A percentile compares a stretch with the other conserved stretches of the same genome.
phyloP scores from a whole-genome alignment of 2,113 vertebrate species.

The Gadus chalcogrammus region DNA sequence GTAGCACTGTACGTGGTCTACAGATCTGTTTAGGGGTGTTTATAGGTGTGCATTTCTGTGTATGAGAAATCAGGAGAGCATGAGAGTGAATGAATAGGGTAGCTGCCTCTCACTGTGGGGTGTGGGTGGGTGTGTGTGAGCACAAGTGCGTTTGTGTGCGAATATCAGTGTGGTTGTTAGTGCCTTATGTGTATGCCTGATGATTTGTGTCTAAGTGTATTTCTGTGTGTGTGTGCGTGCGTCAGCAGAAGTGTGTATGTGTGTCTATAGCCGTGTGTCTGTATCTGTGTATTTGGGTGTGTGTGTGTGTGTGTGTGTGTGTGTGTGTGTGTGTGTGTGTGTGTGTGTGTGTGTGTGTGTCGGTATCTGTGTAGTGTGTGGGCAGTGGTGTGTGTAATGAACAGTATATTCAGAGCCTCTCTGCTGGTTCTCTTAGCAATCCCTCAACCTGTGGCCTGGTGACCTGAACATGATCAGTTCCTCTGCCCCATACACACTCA shows the following conservation, averaged over 20 bases:
- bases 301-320: slow-evolving; percentile 21
- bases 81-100: not conserved
- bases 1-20: not conserved
- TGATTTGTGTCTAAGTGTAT: too few species aligned
- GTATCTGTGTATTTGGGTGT: slow-evolving; percentile 6
- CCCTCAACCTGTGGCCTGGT: slow-evolving; percentile 27
- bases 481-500: slow-evolving; percentile 24
- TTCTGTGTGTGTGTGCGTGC: not conserved
- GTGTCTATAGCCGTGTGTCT: not conserved
- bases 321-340: slow-evolving; percentile 36
- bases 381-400: slow-evolving; percentile 73
- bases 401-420: slow-evolving; percentile 41
- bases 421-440: slow-evolving; percentile 8
- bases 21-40: slow-evolving; percentile 12
- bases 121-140: not conserved
- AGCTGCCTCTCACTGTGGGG: slow-evolving; percentile 20
- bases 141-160: not conserved
- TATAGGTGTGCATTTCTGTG: slow-evolving; percentile 5
- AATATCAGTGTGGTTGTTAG: too few species aligned
- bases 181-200: not conserved
- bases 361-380: slow-evolving; percentile 36
- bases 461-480: too few species aligned
- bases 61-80: slow-evolving; percentile 17
- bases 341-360: slow-evolving; percentile 39
- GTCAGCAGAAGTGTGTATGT: not conserved